These are phyloP conservation scores for Zingel zingel DNA, from an alignment of 2,113 vertebrate genomes.

Conservation along the genomic window DNA sequence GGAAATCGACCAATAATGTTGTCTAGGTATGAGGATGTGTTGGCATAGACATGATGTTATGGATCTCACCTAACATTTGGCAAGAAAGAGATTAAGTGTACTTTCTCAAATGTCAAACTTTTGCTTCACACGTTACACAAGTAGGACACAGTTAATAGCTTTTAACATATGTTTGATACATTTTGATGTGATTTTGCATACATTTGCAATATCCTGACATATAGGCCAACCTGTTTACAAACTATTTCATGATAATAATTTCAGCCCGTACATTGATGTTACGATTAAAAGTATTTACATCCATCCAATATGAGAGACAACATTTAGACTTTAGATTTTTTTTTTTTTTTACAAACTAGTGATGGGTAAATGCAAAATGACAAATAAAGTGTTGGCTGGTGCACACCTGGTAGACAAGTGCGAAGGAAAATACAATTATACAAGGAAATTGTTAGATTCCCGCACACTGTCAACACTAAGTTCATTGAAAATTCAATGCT, in stretches of 20 bases:
- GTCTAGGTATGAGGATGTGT: too few relatives aligned
- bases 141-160: background rate
- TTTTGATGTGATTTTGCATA: background rate
- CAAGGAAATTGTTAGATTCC: background rate
- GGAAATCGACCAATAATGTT: too few relatives aligned
- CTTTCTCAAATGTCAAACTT: too few relatives aligned
- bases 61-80: too few relatives aligned
- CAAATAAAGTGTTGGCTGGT: background rate
- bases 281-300: too few relatives aligned
- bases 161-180: background rate
- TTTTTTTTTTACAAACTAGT: background rate
- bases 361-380: background rate
- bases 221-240: too few relatives aligned
- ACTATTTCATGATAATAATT: background rate
- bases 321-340: too few relatives aligned
- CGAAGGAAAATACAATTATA: too few relatives aligned
- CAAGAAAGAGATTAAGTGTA: too few relatives aligned
- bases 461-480: background rate
- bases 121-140: background rate
- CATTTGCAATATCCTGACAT: background rate
- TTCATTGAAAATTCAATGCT: background rate
- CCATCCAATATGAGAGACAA: too few relatives aligned
- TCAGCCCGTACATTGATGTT: background rate
- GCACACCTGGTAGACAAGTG: background rate
- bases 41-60: too few relatives aligned